Evolutionary conservation across 2,888 invertebrate species (phyloP).

Genomic region (Drosophila ustulata): DNA sequence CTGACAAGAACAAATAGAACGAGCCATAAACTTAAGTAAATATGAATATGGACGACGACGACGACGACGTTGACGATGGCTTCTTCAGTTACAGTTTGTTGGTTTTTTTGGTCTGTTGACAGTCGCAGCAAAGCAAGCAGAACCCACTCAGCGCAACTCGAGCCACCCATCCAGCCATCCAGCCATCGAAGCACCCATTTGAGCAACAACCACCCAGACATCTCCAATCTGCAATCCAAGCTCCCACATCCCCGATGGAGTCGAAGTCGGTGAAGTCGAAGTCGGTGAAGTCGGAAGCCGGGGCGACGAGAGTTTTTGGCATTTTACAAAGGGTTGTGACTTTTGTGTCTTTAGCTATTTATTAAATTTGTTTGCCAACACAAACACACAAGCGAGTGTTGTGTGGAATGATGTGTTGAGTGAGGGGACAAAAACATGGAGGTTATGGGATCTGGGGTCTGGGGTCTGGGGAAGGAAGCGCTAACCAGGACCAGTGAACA

Average conservation of each 20-base stretch:
- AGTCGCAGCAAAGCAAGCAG: constrained; percentile 20
- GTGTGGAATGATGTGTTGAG: constrained; percentile 4
- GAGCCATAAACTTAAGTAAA: constrained; percentile 73
- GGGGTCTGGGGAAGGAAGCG: constrained; percentile 20
- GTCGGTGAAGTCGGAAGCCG: too few relatives aligned
- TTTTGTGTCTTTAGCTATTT: constrained; percentile 77
- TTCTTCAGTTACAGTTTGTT: constrained; percentile 43
- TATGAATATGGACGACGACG: constrained; percentile 68
- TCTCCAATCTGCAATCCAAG: not conserved
- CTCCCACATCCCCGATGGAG: constrained; percentile 4
- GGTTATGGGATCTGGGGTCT: not conserved
- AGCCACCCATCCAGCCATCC: constrained; percentile 14
- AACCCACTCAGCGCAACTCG: constrained; percentile 12
- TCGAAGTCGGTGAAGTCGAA: not conserved
- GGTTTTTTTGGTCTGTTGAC: constrained; percentile 34
- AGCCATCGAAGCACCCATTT: constrained; percentile 2
- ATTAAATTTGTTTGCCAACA: constrained; percentile 78
- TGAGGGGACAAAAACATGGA: not conserved
- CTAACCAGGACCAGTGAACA: constrained; percentile 64
- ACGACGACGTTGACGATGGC: constrained; percentile 32
- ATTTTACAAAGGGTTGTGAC: constrained; percentile 74
- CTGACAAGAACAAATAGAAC: constrained; percentile 64
- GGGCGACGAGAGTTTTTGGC: constrained; percentile 8
- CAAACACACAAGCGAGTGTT: constrained; percentile 37
- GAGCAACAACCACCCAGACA: constrained; percentile 13